These are phyloP conservation scores for Eumacrocentrus americanus DNA, from an alignment of 2,888 invertebrate genomes.

Conservation along the genomic window DNA sequence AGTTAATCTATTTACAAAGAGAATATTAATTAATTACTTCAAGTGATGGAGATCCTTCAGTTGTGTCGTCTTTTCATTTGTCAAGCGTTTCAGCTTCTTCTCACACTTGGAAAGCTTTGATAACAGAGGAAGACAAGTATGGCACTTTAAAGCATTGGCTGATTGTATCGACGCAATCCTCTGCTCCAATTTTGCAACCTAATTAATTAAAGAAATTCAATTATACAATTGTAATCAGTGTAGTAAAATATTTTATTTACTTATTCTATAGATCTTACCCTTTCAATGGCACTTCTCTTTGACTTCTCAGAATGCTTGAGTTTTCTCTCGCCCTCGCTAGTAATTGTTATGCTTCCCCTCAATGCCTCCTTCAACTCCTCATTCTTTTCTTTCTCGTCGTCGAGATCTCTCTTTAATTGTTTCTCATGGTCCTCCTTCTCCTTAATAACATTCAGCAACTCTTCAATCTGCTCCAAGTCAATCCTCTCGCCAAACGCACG, in stretches of 20 bases:
- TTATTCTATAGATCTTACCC: constrained; percentile 62
- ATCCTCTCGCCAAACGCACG: constrained; percentile 50
- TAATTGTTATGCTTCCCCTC: constrained; percentile 77
- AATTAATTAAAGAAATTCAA: constrained; percentile 16
- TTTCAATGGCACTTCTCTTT: constrained; percentile 70
- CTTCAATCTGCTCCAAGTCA: constrained; percentile 52
- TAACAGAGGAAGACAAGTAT: constrained; percentile 71
- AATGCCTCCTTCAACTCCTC: constrained; percentile 82
- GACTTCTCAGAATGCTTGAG: constrained; percentile 65
- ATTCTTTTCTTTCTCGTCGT: constrained; percentile 65
- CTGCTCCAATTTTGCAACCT: constrained; percentile 76
- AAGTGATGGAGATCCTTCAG: constrained; percentile 78
- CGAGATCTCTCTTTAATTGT: constrained; percentile 62
- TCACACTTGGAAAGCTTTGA: constrained; percentile 71
- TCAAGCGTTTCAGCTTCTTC: constrained; percentile 66
- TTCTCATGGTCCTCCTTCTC: constrained; percentile 64
- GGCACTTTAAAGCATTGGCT: constrained; percentile 72
- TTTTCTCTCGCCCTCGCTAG: constrained; percentile 69
- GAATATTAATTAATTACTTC: constrained; percentile 70
- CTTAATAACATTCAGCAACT: constrained; percentile 48
- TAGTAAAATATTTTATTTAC: too few relatives aligned
- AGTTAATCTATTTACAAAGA: too few relatives aligned
- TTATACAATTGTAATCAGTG: too few relatives aligned
- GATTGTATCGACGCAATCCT: constrained; percentile 73
- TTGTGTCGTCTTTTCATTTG: constrained; percentile 70